A percentile compares a stretch with the other conserved stretches of the same genome.
phyloP scores from a whole-genome alignment of 1,140 invertebrate species.

The Dreissena polymorpha region DNA sequence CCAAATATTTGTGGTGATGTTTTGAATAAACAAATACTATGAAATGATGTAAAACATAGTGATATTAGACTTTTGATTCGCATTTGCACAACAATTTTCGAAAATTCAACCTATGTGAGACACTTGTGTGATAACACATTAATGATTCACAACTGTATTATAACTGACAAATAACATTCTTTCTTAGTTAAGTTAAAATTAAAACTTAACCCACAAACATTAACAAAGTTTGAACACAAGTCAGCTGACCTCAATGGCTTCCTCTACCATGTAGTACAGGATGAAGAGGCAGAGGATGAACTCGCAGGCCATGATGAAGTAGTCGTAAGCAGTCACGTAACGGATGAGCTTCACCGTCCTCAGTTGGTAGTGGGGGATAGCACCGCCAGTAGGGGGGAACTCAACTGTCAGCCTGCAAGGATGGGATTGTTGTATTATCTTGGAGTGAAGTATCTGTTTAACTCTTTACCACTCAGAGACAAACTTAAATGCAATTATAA shows the following conservation, averaged over 20 bases:
- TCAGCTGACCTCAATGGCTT: constrained; percentile 82
- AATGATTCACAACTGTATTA: too few species aligned
- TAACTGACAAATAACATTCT: background rate
- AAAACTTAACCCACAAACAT: background rate
- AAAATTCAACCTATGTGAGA: too few species aligned
- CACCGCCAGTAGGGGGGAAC: constrained; percentile 87
- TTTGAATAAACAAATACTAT: background rate
- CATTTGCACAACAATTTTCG: too few species aligned
- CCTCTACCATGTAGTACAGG: constrained; percentile 86
- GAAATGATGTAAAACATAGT: too few species aligned
- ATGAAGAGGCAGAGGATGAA: constrained; percentile 84
- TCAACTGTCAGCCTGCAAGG: constrained; percentile 84
- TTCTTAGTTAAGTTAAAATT: background rate
- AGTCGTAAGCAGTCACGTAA: constrained; percentile 82
- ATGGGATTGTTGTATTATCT: background rate
- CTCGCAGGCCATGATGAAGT: constrained; percentile 84
- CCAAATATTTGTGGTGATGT: background rate
- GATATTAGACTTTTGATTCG: too few species aligned
- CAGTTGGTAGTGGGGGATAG: constrained; percentile 83
- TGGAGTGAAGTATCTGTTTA: too few species aligned
- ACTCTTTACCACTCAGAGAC: too few species aligned
- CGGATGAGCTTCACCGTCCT: constrained; percentile 84
- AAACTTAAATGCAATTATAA: too few species aligned
- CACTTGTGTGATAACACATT: too few species aligned
- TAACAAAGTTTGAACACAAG: too few species aligned